Base-by-base conservation (phyloP, 2,888 invertebrate species). In the Agriotes lineatus region DNA sequence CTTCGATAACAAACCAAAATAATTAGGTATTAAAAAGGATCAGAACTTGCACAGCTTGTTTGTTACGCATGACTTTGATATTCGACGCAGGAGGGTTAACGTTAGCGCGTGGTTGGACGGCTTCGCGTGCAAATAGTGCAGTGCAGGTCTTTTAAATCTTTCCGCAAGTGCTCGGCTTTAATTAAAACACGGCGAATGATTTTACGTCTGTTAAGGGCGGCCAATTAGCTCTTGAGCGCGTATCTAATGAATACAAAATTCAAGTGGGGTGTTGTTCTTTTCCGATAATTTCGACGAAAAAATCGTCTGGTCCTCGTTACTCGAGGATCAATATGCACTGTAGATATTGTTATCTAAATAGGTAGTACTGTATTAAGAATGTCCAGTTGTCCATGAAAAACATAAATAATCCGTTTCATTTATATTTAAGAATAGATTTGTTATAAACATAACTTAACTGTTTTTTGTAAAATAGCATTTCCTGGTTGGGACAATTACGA, bases 1-100 rank as follows among this genome's bases (percentile, higher is more conserved):
- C 75, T 73, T 59, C 72, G 72, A 74, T 74, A 75, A 75, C 73
- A 75, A 76, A 76, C 75, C 73, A 68, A 75, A 74, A 76, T 76
- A 76, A 76, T 76, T 76, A 76, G 75, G 75, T 70, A 73, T 74
- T 73, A 73, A 72, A 74, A 67, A 50, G 61, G 69, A 70, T 59
- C 64, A 65, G 39, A 57, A 35, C 52, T 45, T 35, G 42, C 61
- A 52, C 35, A 37, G 65, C 48, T 48, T 37, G 58, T 65, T 65
- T 48, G 65, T 58, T 65, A 65, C 65, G 65, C 65, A 65, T 33
- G 37, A 58, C 33, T 63, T 63, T 60, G 58, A 58, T 44, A 44
- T 58, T 58, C 25, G 59, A 42, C 42, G 42, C 9, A 14, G 14
- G 9, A 10, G 58, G 42, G 58, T 1, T 30, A 22, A n/a, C 20